Evolutionary conservation across 2,797 vertebrate species (phyloP), one percentile per base, ranked within the genome.

Genomic region (Anabacerthia variegaticeps): DNA sequence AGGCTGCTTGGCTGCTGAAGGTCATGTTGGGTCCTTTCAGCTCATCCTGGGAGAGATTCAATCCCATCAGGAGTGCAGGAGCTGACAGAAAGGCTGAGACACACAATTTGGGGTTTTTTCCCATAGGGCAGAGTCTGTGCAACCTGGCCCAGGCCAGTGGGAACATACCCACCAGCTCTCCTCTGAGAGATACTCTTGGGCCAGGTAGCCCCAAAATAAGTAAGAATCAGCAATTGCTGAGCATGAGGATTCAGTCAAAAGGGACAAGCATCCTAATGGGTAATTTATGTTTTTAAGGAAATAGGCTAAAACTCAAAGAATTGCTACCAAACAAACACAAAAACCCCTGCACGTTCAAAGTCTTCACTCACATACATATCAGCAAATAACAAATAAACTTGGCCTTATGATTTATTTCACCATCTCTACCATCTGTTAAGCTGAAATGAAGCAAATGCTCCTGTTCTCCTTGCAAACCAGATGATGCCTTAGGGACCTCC

Each of bases 71-170:
- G 43, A 34, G 4, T 1, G 2, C 30, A n/a, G 91, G 36, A 72
- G 15, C 23, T 65, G 54, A 10, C 14, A 21, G n/a, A 59, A 46
- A 72, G 52, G 48, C 20, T 7, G 34, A 41, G 52, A 34, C 28
- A 43, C 1, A 2, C 30, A 41, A 1, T 17, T 15, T 0, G 5
- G 17, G 14, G 0, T 1, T 55, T 71, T 72, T 80, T 41, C 28
- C 23, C 1, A 0, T 14, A 39, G 26, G 22, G 51, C 32, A n/a
- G 66, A 39, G n/a, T 68, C 55, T 75, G 10, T n/a, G 39, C 12
- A 63, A 0, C 24, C 39, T 14, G 5, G 28, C 32, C 15, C 1
- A 6, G 27, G 14, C 19, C 52, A 63, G 13, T 2, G 14, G 11
- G 37, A 39, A 73, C 0, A 0, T 36, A 26, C 9, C 59, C 61